Conservation (phyloP, 2,113 vertebrate species). For the Recurvirostra avosetta region DNA sequence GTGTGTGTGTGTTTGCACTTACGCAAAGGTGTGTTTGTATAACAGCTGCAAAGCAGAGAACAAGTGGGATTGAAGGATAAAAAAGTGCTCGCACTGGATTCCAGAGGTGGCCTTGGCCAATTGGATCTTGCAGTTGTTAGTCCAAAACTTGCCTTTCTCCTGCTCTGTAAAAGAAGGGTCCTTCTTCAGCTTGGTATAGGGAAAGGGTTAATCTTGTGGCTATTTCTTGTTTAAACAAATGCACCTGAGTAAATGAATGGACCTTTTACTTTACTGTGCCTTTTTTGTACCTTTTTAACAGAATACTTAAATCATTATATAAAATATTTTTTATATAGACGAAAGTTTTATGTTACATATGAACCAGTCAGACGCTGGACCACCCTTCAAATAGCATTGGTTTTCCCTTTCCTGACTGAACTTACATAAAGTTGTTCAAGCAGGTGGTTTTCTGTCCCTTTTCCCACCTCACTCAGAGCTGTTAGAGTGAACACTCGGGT, state of each 20-base stretch:
- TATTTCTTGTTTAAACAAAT: conserved; percentile 48
- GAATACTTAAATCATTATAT: conserved; percentile 58
- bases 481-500: background rate
- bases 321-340: conserved; percentile 31
- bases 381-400: conserved; percentile 36
- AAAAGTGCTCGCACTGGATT: background rate
- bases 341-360: conserved; percentile 37
- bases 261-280: conserved; percentile 27
- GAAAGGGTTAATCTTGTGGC: conserved; percentile 40
- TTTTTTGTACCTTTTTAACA: conserved; percentile 53
- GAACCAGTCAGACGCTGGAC: conserved; percentile 6
- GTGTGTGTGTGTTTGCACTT: background rate
- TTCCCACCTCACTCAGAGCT: background rate
- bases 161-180: background rate
- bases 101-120: background rate
- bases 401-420: conserved; percentile 23
- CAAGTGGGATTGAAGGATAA: background rate
- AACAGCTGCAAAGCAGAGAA: conserved; percentile 1
- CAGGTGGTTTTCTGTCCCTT: conserved; percentile 36
- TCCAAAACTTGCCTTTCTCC: background rate
- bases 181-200: background rate
- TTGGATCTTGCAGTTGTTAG: background rate
- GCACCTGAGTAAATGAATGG: conserved; percentile 55
- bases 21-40: background rate
- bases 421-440: conserved; percentile 11